These are phyloP conservation scores for Forbesichthys agassizii DNA, from an alignment of 2,113 vertebrate species.

Conservation along the genomic window DNA sequence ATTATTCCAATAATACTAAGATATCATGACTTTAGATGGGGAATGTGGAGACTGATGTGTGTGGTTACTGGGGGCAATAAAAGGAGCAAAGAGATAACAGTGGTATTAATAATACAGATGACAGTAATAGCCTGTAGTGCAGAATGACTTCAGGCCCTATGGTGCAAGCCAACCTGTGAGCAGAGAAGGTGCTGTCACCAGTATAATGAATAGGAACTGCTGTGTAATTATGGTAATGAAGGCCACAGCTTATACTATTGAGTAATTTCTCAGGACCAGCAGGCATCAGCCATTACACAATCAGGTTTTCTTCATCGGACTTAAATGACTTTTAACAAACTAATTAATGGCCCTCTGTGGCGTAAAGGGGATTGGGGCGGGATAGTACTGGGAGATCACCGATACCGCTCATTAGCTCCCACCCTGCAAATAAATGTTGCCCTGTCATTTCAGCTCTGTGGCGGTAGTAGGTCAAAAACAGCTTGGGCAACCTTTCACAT, in stretches of 20 bases:
- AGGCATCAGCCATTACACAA: conserved; percentile 16
- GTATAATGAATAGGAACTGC: conserved; percentile 45
- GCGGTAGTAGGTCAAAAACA: conserved; percentile 10
- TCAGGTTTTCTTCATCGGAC: conserved; percentile 20
- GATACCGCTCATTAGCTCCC: background rate
- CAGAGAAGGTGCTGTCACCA: conserved; percentile 45
- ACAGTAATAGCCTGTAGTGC: conserved; percentile 55
- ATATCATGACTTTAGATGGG: conserved; percentile 14
- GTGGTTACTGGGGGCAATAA: conserved; percentile 51
- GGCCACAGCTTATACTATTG: conserved; percentile 19
- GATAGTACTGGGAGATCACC: background rate
- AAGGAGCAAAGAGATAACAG: conserved; percentile 56
- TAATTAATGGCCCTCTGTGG: background rate
- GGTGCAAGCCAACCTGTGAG: conserved; percentile 22
- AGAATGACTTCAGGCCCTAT: conserved; percentile 53
- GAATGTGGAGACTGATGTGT: conserved; percentile 15
- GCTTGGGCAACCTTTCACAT: too few species aligned
- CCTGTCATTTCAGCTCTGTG: conserved; percentile 5
- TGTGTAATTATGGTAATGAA: conserved; percentile 56
- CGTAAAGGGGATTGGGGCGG: background rate
- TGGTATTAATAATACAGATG: conserved; percentile 59
- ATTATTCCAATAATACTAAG: conserved; percentile 30
- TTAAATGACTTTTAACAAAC: conserved; percentile 39
- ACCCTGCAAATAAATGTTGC: background rate
- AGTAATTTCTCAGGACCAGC: conserved; percentile 29